Evolutionary conservation across 2,888 invertebrate species (phyloP), one percentile per base, ranked within the genome.

Genomic region (Cryptocephalus moraei): DNA sequence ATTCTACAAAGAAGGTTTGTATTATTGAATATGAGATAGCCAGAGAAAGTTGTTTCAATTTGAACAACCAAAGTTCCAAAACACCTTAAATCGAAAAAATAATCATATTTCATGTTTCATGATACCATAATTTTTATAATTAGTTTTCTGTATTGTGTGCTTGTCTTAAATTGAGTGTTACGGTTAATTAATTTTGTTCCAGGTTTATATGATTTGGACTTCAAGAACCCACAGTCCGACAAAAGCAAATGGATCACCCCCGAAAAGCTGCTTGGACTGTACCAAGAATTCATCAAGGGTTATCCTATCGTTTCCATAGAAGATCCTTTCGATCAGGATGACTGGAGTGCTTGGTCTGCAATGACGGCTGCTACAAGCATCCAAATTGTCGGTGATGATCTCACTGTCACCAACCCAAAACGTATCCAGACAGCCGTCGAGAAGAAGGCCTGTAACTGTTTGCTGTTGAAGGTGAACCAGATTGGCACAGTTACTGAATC

Each of bases 311-410:
- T 90, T 2, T 94, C 95, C 49, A 97, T 99, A 71, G 99, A 99
- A 70, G 99, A 99, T 82, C 96, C 96, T 60, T 99, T 96, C 73
- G 99, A 99, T 71, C 97, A 99, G 74, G 97, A 99, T 69, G 92
- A 96, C 70, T 99, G 97, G 97, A 83, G 82, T 8, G 94, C 95
- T 9, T 99, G 96, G 94, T 75, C 82, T 45, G 78, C 75, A 58
- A 78, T 93, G 56, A 91, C 90, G 46, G 76, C 80, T 44, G 50
- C 78, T 55, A 87, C 88, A 33, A 75, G 76, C 33, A 91, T 91
- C 59, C 94, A 91, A 75, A 90, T 90, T 67, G 91, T 87, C 45
- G 95, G 96, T 61, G 97, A 99, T 71, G 97, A 99, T 73, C 81
- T 99, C 67, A 92, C 95, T 45, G 99, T 99, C 11, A 84, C 84